Evolutionary conservation across 2,113 vertebrate genomes (phyloP), one percentile per base, ranked within the genome.

Genomic region (Pholis gunnellus): DNA sequence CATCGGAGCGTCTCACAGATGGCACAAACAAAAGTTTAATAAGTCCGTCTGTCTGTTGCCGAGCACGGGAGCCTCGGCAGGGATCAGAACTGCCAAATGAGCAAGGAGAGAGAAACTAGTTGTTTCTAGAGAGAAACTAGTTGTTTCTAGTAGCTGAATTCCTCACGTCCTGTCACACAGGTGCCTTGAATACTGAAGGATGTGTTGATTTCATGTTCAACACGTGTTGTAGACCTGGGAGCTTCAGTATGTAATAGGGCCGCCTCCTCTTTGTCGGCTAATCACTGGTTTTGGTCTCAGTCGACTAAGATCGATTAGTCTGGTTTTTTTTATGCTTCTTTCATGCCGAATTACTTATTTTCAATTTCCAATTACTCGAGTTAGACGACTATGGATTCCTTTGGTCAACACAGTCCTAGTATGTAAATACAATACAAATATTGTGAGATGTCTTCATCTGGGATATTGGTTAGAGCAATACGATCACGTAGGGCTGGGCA

Each of bases 1-100:
- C 78, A 91, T 15, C 2, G 40, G 27, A 52, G 42, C 48, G 31
- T 65, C 48, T 50, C 31, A 29, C 90, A 88, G 89, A 92, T 84
- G 71, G 88, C 65, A 72, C 44, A 85, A 78, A 87, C 36, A 85
- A 88, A 79, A 7, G 15, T 31, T 59, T 75, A 22, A 50, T 48
- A 20, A 20, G 52, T 76, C 59, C n/a, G 18, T 77, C 52, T 50
- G 18, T 77, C 52, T 50, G n/a, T 73, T 57, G 36, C 2, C 0
- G 31, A 61, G 22, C 29, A 40, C 50, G 59, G 59, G 73, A 68
- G 70, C 64, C 54, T 64, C 2, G 22, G 34, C 38, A 27, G 14
- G 0, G 0, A 74, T 2, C 40, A 75, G 4, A 69, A 64, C 52
- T 38, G 61, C 52, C 77, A 86, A 87, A 84, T 50, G 84, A 81